A percentile compares a stretch with the other conserved stretches of the same genome.
phyloP scores from a whole-genome alignment of 2,888 invertebrate genomes.

The Gerosis bhagava region DNA sequence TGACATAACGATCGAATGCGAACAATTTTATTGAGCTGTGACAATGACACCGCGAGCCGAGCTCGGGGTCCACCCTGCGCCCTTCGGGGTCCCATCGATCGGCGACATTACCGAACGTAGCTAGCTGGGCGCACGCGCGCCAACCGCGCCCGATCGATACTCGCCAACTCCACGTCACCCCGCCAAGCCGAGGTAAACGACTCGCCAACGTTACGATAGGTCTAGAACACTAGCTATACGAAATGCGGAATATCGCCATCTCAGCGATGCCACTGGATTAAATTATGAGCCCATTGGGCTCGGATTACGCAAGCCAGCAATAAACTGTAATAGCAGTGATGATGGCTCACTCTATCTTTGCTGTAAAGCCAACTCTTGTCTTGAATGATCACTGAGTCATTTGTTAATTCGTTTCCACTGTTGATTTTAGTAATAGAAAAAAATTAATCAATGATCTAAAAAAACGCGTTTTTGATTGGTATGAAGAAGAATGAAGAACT shows the following conservation, averaged over 20 bases:
- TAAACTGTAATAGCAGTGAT: no score
- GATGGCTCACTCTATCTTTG: no score
- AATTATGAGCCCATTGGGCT: conserved; percentile 24
- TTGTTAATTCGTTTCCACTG: no score
- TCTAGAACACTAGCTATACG: conserved; percentile 48
- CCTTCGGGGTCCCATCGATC: no score
- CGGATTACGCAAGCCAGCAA: conserved; percentile 2
- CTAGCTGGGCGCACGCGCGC: conserved; percentile 61
- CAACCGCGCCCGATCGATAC: conserved; percentile 54
- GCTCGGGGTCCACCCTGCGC: neutral
- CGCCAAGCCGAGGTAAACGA: conserved; percentile 68
- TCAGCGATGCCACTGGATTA: conserved; percentile 12
- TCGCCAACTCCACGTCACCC: conserved; percentile 64
- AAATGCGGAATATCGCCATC: conserved; percentile 24
- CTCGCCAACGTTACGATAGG: conserved; percentile 72
- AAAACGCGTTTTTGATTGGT: no score
- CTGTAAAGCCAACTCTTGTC: no score
- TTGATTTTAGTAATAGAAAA: no score
- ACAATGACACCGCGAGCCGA: conserved; percentile 9
- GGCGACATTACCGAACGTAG: no score
- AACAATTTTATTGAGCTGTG: conserved; percentile 15
- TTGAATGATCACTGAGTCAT: no score
- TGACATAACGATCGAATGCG: conserved; percentile 16
- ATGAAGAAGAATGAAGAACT: no score
- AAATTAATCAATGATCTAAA: no score